These are phyloP conservation scores for Empidonax alnorum DNA, from an alignment of 2,113 vertebrate species.

Conservation along the genomic window DNA sequence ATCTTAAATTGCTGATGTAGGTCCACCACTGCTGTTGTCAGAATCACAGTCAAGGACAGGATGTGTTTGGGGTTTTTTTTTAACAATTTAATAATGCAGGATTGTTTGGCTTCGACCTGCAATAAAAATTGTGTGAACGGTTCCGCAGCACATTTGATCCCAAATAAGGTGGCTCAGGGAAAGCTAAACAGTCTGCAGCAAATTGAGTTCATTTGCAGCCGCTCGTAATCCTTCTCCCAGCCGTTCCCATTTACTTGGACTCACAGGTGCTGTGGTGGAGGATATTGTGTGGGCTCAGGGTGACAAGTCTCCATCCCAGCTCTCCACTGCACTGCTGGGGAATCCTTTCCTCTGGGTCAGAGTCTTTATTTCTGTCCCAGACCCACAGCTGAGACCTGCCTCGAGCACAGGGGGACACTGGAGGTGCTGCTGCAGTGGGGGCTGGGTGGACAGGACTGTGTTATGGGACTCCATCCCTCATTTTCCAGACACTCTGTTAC, in stretches of 20 bases:
- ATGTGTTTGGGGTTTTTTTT: not conserved
- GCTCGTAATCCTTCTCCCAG: not conserved
- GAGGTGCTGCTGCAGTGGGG: not conserved
- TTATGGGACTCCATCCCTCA: not conserved
- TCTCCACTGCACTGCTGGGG: not conserved
- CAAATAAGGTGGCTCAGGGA: not conserved
- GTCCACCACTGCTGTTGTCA: not conserved
- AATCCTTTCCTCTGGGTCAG: not conserved
- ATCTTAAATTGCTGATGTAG: not conserved
- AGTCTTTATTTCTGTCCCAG: not conserved
- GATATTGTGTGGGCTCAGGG: not conserved
- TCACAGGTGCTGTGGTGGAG: not conserved
- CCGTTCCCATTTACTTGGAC: not conserved
- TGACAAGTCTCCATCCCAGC: not conserved
- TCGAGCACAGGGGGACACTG: not conserved
- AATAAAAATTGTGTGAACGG: not conserved
- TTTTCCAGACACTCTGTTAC: rapidly evolving
- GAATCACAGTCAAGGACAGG: not conserved
- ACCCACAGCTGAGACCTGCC: not conserved
- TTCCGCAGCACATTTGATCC: not conserved
- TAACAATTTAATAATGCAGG: not conserved
- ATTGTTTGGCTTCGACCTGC: not conserved
- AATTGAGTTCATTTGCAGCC: not conserved
- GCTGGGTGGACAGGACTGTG: not conserved
- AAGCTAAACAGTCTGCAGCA: not conserved